Base-by-base conservation (phyloP, 2,888 invertebrate species). In the Habrosyne pyritoides region DNA sequence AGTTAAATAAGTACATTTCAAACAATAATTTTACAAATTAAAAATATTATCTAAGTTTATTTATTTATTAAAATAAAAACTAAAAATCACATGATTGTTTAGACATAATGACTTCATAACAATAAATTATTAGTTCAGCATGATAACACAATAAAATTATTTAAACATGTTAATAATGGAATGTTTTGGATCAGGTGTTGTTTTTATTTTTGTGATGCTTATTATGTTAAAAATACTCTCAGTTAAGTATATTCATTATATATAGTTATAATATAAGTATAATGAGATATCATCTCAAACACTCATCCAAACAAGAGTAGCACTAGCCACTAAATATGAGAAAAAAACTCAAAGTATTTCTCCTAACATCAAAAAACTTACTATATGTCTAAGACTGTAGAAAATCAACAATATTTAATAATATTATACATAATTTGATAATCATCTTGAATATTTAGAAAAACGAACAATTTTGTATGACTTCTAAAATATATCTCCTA, bases 181-280 rank as follows among this genome's bases (percentile, higher is more conserved):
- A 88, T 88, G 88, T 85, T 66, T 64, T 61, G 67, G 73, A 59
- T 73, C 70, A 76, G 74, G 74, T 62, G 61, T 64, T 66, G 53
- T 59, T 67, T 73, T 42, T 8, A 42, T 42, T 14, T 14, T 49
- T 75, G 79, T 81, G 81, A 83, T 80, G 70, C 69, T 69, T 70
- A 73, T 74, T 79, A 80, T 77, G 74, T 79, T 83, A 73, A 79
- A 83, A 83, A 81, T 84, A 84, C 71, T 81, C 73, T 77, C 71
- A 68, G 57, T 69, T 58, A 69, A 67, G 56, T 57, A 47, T 51
- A 30, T n/a, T 50, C 49, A 42, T 28, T 52, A 52, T 5, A 53
- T 61, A 62, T 59, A 66, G 61, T 67, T 66, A 60, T 64, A 55
- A 58, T 65, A 66, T 64, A 63, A 59, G 24, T 42, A 65, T 63